phyloP scores from a whole-genome alignment of 30 jellyfish, hydroid and myxozoan genomes.

The Pelagia noctiluca region DNA sequence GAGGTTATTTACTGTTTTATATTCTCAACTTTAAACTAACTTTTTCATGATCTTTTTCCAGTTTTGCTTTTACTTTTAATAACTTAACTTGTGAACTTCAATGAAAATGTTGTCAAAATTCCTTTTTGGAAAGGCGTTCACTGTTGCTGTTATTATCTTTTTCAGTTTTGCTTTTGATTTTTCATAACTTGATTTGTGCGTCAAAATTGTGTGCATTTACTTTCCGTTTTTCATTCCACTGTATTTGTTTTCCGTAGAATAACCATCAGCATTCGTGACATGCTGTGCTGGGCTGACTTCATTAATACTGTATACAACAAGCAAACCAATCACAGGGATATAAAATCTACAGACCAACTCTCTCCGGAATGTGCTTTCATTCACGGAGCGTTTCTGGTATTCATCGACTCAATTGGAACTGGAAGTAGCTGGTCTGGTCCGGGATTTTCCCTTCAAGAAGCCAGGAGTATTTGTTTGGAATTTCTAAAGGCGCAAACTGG shows the following conservation, averaged over 20 bases:
- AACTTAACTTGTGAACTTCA: too few relatives aligned
- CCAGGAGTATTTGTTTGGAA: constrained; percentile 43
- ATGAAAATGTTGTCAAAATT: too few relatives aligned
- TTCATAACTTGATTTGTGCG: too few relatives aligned
- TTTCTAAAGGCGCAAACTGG: constrained; percentile 34
- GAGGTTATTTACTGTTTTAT: constrained; percentile 22
- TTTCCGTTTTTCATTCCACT: not conserved
- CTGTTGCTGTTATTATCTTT: too few relatives aligned
- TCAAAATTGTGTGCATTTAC: not conserved
- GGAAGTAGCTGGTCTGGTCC: constrained; percentile 68
- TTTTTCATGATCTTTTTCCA: too few relatives aligned
- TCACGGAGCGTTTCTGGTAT: constrained; percentile 91
- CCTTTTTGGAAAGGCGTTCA: too few relatives aligned
- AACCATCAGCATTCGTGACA: constrained; percentile 81
- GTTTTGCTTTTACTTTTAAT: too few relatives aligned
- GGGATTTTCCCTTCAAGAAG: constrained; percentile 25
- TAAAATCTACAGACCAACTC: not conserved
- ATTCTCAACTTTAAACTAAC: too few relatives aligned
- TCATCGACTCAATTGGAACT: constrained; percentile 92
- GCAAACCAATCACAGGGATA: not conserved
- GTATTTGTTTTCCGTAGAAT: constrained; percentile 47
- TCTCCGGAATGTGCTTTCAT: constrained; percentile 73
- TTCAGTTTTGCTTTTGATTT: too few relatives aligned
- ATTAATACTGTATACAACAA: constrained; percentile 57
- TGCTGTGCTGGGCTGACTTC: constrained; percentile 86